These are phyloP conservation scores for Uria aalge DNA, from an alignment of 2,113 vertebrate species.

Conservation along the genomic window DNA sequence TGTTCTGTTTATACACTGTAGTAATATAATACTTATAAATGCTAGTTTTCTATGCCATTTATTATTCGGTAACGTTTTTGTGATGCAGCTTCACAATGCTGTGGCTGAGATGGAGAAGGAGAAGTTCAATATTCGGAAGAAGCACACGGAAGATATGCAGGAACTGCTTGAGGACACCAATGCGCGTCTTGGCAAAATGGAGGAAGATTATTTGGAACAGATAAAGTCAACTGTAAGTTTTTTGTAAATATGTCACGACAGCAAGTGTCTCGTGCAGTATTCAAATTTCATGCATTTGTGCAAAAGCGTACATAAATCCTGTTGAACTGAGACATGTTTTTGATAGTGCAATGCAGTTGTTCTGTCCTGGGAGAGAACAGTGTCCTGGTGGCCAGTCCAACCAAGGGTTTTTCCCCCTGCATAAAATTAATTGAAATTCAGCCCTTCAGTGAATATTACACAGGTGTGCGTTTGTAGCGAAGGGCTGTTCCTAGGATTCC, in stretches of 20 bases:
- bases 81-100: slow-evolving; percentile 80
- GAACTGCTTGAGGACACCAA: slow-evolving; percentile 90
- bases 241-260: accelerated
- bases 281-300: accelerated
- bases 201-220: slow-evolving; percentile 82
- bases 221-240: slow-evolving; percentile 81
- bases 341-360: neutral
- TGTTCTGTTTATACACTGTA: accelerated
- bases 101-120: slow-evolving; percentile 90
- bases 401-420: neutral
- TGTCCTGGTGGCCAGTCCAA: neutral
- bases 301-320: neutral
- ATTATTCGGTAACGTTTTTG: neutral
- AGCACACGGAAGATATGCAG: slow-evolving; percentile 88
- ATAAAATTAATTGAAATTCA: neutral
- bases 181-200: slow-evolving; percentile 84
- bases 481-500: neutral
- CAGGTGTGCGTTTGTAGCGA: neutral
- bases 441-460: neutral
- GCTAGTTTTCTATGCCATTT: neutral
- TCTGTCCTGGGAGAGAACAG: neutral
- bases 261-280: neutral
- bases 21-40: accelerated
- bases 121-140: slow-evolving; percentile 88
- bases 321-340: neutral